These are phyloP conservation scores for Hirtodrosophila trivittata DNA, from an alignment of 2,888 invertebrate species.

Conservation along the genomic window DNA sequence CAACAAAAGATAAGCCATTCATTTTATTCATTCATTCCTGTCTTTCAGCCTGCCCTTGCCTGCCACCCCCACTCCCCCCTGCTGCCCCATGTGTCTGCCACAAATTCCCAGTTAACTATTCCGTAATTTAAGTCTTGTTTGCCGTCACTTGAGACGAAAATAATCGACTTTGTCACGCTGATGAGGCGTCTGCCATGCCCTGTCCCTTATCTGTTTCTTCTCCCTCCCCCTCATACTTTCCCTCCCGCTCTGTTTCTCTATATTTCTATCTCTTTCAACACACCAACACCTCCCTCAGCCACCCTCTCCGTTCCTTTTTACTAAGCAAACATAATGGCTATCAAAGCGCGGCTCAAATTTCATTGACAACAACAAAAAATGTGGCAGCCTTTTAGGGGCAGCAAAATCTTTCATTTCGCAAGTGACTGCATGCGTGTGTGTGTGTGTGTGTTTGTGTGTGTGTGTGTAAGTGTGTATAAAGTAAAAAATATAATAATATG, in stretches of 20 bases:
- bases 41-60: slow-evolving; percentile 1
- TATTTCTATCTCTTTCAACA: background rate
- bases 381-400: slow-evolving; percentile 26
- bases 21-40: slow-evolving; percentile 75
- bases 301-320: too few species aligned
- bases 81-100: slow-evolving; percentile 11
- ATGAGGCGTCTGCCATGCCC: slow-evolving; percentile 14
- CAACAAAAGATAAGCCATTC: slow-evolving; percentile 80
- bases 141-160: slow-evolving; percentile 77
- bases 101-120: slow-evolving; percentile 67
- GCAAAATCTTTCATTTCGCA: background rate
- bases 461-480: slow-evolving; percentile 1
- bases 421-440: background rate
- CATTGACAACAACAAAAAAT: slow-evolving; percentile 47
- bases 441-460: background rate
- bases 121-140: slow-evolving; percentile 77
- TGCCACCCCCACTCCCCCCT: background rate
- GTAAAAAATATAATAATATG: background rate
- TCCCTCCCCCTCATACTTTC: background rate
- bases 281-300: too few species aligned
- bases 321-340: slow-evolving; percentile 32
- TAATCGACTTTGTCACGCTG: slow-evolving; percentile 76
- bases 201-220: background rate
- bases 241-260: background rate
- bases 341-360: slow-evolving; percentile 65